A percentile compares a stretch with the other conserved stretches of the same genome.
Evolutionary conservation across 2,797 vertebrate species (phyloP).

Genomic region (Glossophaga mutica): DNA sequence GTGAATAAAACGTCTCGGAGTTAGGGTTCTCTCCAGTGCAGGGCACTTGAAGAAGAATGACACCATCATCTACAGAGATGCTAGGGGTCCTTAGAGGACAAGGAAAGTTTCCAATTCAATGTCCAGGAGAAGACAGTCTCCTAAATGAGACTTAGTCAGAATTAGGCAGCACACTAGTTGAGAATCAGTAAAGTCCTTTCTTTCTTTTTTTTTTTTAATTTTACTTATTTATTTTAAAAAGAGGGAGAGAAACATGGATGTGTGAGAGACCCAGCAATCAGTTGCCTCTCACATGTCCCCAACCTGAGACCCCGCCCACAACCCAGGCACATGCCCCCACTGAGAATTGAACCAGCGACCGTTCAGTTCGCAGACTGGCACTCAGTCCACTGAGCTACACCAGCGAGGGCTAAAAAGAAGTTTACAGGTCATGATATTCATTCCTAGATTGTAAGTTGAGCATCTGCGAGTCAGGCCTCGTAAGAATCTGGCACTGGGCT

Average conservation of each 20-base stretch:
- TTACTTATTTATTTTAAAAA: no score
- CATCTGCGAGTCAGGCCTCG: neutral
- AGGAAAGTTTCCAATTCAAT: neutral
- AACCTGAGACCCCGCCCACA: no score
- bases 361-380: no score
- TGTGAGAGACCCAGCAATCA: no score
- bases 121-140: neutral
- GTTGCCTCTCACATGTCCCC: no score
- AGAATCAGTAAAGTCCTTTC: neutral
- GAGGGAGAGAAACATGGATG: no score
- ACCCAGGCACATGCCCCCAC: no score
- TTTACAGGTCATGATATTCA: neutral
- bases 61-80: neutral
- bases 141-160: slow-evolving; percentile 29
- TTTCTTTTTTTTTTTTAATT: no score
- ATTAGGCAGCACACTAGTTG: neutral
- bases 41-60: neutral
- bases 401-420: neutral
- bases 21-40: neutral
- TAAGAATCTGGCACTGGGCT: neutral
- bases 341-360: no score
- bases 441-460: neutral
- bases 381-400: no score
- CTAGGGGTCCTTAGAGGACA: neutral
- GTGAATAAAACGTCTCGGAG: neutral